A percentile compares a stretch with the other conserved stretches of the same genome.
These are phyloP conservation scores for Muscicapa adusta DNA, from an alignment of 2,113 vertebrate species.

Conservation along the genomic window DNA sequence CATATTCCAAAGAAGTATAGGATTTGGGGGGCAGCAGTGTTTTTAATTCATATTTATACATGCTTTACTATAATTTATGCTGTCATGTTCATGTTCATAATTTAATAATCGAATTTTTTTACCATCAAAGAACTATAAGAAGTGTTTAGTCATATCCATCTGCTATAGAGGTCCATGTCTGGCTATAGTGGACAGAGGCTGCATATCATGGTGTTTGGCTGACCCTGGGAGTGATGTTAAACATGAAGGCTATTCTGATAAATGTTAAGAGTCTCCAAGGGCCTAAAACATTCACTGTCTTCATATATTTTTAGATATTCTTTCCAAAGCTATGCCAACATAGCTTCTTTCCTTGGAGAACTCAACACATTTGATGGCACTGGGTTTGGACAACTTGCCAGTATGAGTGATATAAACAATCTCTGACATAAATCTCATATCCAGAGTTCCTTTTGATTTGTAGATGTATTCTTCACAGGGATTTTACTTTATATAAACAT, in stretches of 20 bases:
- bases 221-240: neutral
- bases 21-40: neutral
- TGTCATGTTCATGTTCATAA: neutral
- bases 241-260: neutral
- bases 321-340: neutral
- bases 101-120: neutral
- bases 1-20: neutral
- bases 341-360: neutral
- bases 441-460: neutral
- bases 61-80: neutral
- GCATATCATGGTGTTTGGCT: accelerated
- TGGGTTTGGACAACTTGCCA: neutral
- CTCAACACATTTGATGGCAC: neutral
- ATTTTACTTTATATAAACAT: neutral
- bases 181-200: neutral
- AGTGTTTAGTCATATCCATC: neutral
- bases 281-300: neutral
- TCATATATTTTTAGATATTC: neutral
- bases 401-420: neutral
- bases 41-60: neutral
- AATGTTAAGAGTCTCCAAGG: neutral
- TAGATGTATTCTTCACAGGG: neutral
- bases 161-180: neutral
- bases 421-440: neutral
- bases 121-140: neutral